Conservation (phyloP, 1,140 invertebrate genomes). For the Macrobrachium nipponense region DNA sequence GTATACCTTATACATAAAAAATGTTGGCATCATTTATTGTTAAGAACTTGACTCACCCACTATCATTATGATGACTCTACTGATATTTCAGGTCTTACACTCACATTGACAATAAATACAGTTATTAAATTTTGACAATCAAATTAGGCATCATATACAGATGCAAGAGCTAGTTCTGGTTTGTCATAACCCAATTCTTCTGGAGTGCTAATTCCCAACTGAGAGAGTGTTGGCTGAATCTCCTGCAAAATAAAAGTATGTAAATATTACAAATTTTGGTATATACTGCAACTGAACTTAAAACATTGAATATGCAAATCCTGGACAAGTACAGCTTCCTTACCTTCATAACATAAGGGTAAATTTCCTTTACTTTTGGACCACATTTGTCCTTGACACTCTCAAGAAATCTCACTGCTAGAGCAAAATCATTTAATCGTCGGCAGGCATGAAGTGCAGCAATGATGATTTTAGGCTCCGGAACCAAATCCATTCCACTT, state of each 20-base stretch:
- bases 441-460: conserved; percentile 94
- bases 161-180: conserved; percentile 89
- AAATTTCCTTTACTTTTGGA: conserved; percentile 81
- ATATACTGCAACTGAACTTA: background rate
- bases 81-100: no score
- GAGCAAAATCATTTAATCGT: conserved; percentile 91
- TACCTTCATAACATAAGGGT: conserved; percentile 85
- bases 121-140: background rate
- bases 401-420: conserved; percentile 93
- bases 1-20: background rate
- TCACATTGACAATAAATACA: background rate
- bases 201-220: conserved; percentile 93
- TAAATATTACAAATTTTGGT: background rate
- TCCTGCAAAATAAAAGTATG: conserved; percentile 77
- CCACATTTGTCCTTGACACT: conserved; percentile 92
- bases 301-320: background rate
- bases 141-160: conserved; percentile 76
- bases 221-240: conserved; percentile 90
- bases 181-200: conserved; percentile 98
- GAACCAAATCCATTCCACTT: conserved; percentile 90
- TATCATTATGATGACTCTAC: no score
- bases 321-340: background rate
- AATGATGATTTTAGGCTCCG: conserved; percentile 92
- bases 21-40: background rate
- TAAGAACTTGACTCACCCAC: background rate